Percentiles rank a stretch among this genome's conserved stretches.
phyloP scores from a whole-genome alignment of 2,888 invertebrate genomes.

The Troides helena region DNA sequence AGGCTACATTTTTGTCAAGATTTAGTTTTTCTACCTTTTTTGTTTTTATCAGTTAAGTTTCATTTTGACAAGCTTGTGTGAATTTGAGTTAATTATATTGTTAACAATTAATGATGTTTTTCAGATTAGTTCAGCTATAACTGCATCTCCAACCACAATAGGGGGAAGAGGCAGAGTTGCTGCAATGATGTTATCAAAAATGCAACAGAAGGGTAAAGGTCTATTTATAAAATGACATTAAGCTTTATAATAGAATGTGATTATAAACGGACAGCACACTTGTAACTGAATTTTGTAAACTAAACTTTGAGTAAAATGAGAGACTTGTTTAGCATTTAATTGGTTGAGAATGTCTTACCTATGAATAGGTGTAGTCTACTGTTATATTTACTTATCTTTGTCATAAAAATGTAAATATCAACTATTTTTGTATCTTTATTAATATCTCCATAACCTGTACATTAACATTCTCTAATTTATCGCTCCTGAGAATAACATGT shows the following conservation, averaged over 20 bases:
- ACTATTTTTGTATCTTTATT: too few species aligned
- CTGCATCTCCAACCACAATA: conserved; percentile 34
- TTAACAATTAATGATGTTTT: not conserved
- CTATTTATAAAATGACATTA: not conserved
- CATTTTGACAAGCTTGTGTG: not conserved
- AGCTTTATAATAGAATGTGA: too few species aligned
- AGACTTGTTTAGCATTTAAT: not conserved
- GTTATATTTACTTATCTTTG: too few species aligned
- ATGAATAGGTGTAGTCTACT: too few species aligned
- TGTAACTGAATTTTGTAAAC: not conserved
- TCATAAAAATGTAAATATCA: too few species aligned
- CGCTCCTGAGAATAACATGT: too few species aligned
- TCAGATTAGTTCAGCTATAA: conserved; percentile 41
- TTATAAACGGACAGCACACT: too few species aligned
- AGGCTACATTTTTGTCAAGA: too few species aligned
- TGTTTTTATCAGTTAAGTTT: not conserved
- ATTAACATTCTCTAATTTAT: too few species aligned
- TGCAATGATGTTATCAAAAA: conserved; percentile 57
- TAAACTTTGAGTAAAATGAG: not conserved
- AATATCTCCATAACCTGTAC: too few species aligned
- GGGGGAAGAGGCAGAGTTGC: conserved; percentile 64
- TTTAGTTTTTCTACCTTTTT: too few species aligned
- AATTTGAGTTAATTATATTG: not conserved
- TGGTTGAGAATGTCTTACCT: too few species aligned
- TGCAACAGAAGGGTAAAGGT: conserved; percentile 48